These are phyloP conservation scores for Lepas anatifera DNA, from an alignment of 2,888 invertebrate species.

Conservation along the genomic window DNA sequence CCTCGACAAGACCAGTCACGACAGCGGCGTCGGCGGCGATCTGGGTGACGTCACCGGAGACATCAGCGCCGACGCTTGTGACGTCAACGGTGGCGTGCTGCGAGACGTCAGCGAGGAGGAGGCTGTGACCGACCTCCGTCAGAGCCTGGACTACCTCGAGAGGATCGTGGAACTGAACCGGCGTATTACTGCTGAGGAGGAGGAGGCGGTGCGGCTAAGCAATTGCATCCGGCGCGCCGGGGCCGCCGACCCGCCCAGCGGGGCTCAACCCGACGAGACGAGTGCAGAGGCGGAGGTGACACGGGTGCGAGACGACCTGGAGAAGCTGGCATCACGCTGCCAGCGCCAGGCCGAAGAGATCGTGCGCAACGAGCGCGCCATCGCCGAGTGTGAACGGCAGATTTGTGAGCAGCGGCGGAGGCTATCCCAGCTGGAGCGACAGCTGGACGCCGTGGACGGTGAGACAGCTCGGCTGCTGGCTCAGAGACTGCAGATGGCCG, in stretches of 20 bases:
- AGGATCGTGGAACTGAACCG: background rate
- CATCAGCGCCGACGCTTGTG: background rate
- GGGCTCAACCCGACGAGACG: background rate
- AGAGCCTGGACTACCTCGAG: background rate
- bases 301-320: background rate
- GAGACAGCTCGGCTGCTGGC: slow-evolving; percentile 8
- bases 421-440: background rate
- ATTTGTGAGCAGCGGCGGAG: background rate
- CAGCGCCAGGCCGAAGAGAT: background rate
- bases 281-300: background rate
- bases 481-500: background rate
- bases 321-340: background rate
- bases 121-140: background rate
- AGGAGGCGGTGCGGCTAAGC: background rate
- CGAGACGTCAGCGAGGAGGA: slow-evolving; percentile 5
- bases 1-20: slow-evolving; percentile 1
- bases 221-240: background rate
- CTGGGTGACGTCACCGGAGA: background rate
- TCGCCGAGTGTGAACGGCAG: background rate
- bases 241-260: background rate
- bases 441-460: background rate
- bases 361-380: background rate
- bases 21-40: background rate
- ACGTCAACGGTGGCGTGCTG: background rate
- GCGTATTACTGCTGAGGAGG: background rate